phyloP scores from a whole-genome alignment of 2,888 invertebrate species.

The Oeneis ivallda region DNA sequence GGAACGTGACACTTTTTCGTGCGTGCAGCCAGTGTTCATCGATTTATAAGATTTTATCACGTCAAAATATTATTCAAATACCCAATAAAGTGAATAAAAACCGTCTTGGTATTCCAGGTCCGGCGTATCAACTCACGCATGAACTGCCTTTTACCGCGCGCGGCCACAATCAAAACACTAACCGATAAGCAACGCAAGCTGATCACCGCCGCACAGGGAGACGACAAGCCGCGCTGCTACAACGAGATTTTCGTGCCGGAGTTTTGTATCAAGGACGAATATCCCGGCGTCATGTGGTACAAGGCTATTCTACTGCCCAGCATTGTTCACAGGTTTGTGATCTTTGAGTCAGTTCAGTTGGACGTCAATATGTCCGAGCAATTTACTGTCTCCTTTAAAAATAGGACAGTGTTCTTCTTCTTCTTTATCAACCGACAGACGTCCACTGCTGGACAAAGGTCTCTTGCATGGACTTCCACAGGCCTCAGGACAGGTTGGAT shows the following conservation, averaged over 20 bases:
- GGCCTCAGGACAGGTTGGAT: no score
- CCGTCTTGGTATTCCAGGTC: conserved; percentile 53
- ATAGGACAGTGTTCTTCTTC: no score
- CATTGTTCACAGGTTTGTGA: conserved; percentile 87
- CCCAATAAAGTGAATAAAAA: conserved; percentile 56
- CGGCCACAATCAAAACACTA: conserved; percentile 60
- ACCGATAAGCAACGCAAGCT: conserved; percentile 64
- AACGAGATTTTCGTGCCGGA: conserved; percentile 92
- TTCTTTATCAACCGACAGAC: no score
- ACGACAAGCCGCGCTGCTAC: conserved; percentile 71
- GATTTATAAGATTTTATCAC: no score
- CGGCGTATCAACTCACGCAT: conserved; percentile 67
- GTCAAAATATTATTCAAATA: no score
- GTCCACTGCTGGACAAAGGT: no score
- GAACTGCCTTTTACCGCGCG: conserved; percentile 73
- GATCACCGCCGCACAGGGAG: conserved; percentile 62
- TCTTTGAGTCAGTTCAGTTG: background rate
- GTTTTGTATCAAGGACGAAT: conserved; percentile 87
- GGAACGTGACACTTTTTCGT: no score
- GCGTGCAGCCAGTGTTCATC: no score
- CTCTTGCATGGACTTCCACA: no score
- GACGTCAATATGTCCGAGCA: no score
- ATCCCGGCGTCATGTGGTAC: conserved; percentile 90
- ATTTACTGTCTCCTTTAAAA: no score
- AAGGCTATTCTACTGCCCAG: conserved; percentile 93